Evolutionary conservation across 2,888 invertebrate species (phyloP), one percentile per base, ranked within the genome.

Genomic region (Stenodema calcarata): DNA sequence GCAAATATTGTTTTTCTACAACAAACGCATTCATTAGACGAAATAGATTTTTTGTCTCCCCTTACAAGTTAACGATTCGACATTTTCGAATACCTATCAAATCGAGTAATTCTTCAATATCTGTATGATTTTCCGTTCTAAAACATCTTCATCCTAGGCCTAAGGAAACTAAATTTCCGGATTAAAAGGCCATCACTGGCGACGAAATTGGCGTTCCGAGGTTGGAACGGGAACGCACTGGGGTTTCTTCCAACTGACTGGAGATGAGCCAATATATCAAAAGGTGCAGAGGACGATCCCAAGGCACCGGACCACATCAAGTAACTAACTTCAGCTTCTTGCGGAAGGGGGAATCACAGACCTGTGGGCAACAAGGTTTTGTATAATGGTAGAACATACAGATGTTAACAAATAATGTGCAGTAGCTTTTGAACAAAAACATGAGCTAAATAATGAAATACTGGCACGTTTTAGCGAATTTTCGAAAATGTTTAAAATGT

Each of bases 271-370:
- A 23, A 62, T 4, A 0, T 11, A 23, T 23, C 18, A 62, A 62
- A 11, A 4, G 23, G 62, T 23, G 62, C 62, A 12, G 23, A 35
- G 73, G 41, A 30, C 14, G 30, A n/a, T n/a, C 62, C 84, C 75
- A 75, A 84, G 84, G 30, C 84, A 73, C 84, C 84, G 30, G 35
- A 28, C 35, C 80, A 30, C 54, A 54, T 54, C 54, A 18, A 18
- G n/a, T 18, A 1, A 70, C 73, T 14, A 23, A 50, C 70, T 73
- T 86, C 79, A 86, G 79, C 86, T 79, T 69, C 86, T 78, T 27
- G 86, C 86, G 16, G 86, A 79, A 62, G 86, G 78, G 30, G 86
- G 86, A 42, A 86, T 86, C 42, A 86, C 86, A 28, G 86, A 86
- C 78, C 84, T 84, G 84, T 0, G 30, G 69, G 35, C 4, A 35